A percentile compares a stretch with the other conserved stretches of the same genome.
Conservation (phyloP, 2,113 vertebrate genomes). For the Takifugu flavidus region DNA sequence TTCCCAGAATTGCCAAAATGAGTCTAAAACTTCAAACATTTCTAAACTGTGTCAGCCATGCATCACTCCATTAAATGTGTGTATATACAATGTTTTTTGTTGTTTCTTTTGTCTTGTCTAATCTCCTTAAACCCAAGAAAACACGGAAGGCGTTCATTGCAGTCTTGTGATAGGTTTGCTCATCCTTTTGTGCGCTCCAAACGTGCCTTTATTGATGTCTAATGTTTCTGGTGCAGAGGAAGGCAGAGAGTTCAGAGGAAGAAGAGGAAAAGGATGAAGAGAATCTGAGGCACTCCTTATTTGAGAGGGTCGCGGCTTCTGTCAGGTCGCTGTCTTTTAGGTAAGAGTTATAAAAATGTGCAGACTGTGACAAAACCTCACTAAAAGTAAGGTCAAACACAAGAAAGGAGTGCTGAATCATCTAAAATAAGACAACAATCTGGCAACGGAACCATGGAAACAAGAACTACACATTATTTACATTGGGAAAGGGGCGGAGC, state of each 20-base stretch:
- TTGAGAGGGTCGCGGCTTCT: constrained; percentile 69
- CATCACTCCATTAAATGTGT: too few relatives aligned
- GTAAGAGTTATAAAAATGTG: constrained; percentile 40
- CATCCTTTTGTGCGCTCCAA: neutral
- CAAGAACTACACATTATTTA: neutral
- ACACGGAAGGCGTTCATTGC: neutral
- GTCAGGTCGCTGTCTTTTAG: constrained; percentile 73
- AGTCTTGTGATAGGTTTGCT: constrained; percentile 23
- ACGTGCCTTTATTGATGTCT: neutral
- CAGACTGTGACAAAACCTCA: neutral
- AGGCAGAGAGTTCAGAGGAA: constrained; percentile 30
- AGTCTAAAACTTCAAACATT: too few relatives aligned
- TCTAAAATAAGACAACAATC: neutral
- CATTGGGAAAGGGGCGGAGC: too few relatives aligned
- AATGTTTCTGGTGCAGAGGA: constrained; percentile 29
- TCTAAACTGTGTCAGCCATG: too few relatives aligned
- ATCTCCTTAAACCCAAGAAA: too few relatives aligned
- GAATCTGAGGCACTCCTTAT: constrained; percentile 58
- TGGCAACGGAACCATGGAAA: neutral
- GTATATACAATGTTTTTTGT: too few relatives aligned
- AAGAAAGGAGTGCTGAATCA: neutral
- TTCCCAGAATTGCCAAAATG: too few relatives aligned
- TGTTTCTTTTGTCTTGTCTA: too few relatives aligned
- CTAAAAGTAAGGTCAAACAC: neutral
- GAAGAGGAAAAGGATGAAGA: constrained; percentile 46